A percentile compares a stretch with the other conserved stretches of the same genome.
These are phyloP conservation scores for Salvelinus fontinalis DNA, from an alignment of 2,113 vertebrate genomes.

Conservation along the genomic window DNA sequence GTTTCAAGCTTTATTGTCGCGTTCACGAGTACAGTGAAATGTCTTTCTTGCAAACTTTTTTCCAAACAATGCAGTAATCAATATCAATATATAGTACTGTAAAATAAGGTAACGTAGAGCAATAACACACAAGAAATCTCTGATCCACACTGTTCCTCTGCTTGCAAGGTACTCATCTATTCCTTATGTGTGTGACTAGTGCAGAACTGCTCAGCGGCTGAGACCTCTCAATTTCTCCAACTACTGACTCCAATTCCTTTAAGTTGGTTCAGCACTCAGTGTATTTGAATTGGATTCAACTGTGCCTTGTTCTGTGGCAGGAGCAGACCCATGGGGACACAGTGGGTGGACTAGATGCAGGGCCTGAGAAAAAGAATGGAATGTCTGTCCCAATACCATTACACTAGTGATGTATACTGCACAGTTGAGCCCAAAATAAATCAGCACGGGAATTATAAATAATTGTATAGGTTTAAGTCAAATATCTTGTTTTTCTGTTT, in stretches of 20 bases:
- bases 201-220: not conserved
- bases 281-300: constrained; percentile 26
- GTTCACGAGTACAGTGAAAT: too few relatives aligned
- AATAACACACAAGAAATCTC: too few relatives aligned
- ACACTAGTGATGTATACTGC: constrained; percentile 42
- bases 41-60: too few relatives aligned
- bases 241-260: constrained; percentile 11
- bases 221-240: not conserved
- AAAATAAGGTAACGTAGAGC: too few relatives aligned
- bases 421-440: constrained; percentile 51
- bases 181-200: not conserved
- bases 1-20: too few relatives aligned
- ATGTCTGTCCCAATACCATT: constrained; percentile 60
- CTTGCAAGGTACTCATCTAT: not conserved
- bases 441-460: constrained; percentile 45
- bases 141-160: not conserved
- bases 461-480: constrained; percentile 56
- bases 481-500: constrained; percentile 49
- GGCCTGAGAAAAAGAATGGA: constrained; percentile 73
- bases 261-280: not conserved
- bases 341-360: constrained; percentile 39
- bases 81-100: too few relatives aligned
- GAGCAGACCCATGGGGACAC: constrained; percentile 32
- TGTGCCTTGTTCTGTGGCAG: constrained; percentile 29
- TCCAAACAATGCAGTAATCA: too few relatives aligned